These are phyloP conservation scores for Resseliella maxima DNA, from an alignment of 2,888 invertebrate species.

Conservation along the genomic window DNA sequence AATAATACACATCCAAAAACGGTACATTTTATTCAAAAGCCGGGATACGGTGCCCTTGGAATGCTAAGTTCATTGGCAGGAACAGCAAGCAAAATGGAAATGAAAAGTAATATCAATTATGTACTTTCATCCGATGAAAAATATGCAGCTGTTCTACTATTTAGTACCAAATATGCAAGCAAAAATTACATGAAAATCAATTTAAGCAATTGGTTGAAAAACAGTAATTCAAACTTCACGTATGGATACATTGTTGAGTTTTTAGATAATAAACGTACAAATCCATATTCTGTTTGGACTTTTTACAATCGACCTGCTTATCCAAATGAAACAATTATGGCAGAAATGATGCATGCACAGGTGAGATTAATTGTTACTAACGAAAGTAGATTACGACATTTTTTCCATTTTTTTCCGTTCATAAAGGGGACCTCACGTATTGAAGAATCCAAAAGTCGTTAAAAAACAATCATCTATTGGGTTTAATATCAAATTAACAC, in stretches of 20 bases:
- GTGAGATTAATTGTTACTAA: slow-evolving; percentile 61
- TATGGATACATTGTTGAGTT: slow-evolving; percentile 67
- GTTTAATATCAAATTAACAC: slow-evolving; percentile 62
- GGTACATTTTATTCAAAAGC: slow-evolving; percentile 72
- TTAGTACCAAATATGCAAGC: not conserved
- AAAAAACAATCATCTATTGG: slow-evolving; percentile 59
- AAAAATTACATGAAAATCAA: not conserved
- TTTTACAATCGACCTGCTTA: slow-evolving; percentile 67
- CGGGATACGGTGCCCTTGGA: slow-evolving; percentile 71
- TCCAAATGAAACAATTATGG: slow-evolving; percentile 66
- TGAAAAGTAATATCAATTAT: not conserved
- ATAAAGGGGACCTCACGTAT: slow-evolving; percentile 49
- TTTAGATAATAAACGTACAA: slow-evolving; percentile 69
- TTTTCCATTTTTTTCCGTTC: slow-evolving; percentile 57
- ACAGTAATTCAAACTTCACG: slow-evolving; percentile 60
- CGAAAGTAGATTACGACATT: not conserved
- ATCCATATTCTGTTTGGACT: slow-evolving; percentile 70
- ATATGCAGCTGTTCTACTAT: not conserved
- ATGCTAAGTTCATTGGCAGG: slow-evolving; percentile 70
- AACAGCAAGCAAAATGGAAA: not conserved
- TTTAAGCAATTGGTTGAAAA: slow-evolving; percentile 59
- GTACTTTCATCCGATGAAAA: not conserved
- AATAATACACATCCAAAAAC: slow-evolving; percentile 70
- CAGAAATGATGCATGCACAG: slow-evolving; percentile 68
- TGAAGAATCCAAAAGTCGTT: not conserved